Conservation (phyloP, 2,113 vertebrate genomes). For the Archilochus colubris region DNA sequence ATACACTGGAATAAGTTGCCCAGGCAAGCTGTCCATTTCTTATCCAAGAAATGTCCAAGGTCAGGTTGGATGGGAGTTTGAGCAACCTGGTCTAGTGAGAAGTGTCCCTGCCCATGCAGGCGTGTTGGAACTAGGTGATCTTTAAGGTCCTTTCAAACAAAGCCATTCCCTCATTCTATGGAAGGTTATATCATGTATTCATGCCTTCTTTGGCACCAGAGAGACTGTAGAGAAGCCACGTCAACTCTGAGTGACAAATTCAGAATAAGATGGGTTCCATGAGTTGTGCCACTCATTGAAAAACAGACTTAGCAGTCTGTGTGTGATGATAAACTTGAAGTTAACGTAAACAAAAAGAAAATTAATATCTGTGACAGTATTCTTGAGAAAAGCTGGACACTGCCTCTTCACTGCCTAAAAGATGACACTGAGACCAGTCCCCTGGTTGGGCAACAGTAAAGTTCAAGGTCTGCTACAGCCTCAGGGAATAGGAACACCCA, state of each 20-base stretch:
- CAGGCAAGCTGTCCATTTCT: too few species aligned
- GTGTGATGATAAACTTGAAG: neutral
- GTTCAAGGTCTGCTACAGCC: neutral
- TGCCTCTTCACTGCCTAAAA: neutral
- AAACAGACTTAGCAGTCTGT: neutral
- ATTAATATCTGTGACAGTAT: neutral
- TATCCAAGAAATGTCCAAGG: too few species aligned
- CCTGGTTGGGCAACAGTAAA: neutral
- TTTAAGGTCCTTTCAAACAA: too few species aligned
- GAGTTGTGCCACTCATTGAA: neutral
- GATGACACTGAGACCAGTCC: neutral
- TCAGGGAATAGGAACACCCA: neutral
- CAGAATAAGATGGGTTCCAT: neutral
- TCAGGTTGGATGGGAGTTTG: too few species aligned
- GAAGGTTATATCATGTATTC: neutral
- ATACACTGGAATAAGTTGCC: too few species aligned
- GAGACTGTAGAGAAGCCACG: neutral
- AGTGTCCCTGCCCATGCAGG: too few species aligned
- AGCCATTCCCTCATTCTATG: neutral
- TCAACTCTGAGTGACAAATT: neutral
- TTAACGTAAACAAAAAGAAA: neutral
- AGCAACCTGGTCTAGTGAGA: too few species aligned
- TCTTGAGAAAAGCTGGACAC: neutral
- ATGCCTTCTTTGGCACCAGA: neutral
- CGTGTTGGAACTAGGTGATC: too few species aligned